Percentiles rank a stretch among this genome's conserved stretches.
Evolutionary conservation across 2,797 vertebrate species (phyloP).

Genomic region (Scyliorhinus canicula): DNA sequence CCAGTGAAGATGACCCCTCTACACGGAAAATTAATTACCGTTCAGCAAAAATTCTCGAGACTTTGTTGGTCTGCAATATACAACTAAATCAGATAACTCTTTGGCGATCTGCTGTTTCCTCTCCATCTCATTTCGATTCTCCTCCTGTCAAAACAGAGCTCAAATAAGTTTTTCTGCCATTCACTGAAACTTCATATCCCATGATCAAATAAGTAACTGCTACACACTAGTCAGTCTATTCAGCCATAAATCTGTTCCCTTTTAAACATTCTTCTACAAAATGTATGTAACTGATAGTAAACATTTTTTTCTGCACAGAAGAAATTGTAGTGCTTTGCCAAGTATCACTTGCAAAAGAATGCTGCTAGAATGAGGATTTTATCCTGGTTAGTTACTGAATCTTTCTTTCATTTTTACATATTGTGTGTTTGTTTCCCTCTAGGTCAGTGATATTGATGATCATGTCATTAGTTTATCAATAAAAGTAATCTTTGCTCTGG

Average conservation of each 20-base stretch:
- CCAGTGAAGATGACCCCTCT: neutral
- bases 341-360: neutral
- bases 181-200: neutral
- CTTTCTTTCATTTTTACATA: neutral
- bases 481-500: neutral
- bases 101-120: constrained; percentile 82
- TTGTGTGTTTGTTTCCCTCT: neutral
- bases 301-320: neutral
- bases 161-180: neutral
- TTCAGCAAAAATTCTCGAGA: constrained; percentile 76
- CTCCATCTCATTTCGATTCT: constrained; percentile 63
- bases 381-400: neutral
- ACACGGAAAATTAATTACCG: neutral
- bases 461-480: neutral
- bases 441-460: neutral
- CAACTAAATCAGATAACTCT: constrained; percentile 90
- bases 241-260: neutral
- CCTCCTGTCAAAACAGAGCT: constrained; percentile 53
- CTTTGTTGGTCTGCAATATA: constrained; percentile 95
- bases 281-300: neutral
- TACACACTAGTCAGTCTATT: neutral
- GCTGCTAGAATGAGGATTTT: neutral
- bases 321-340: neutral
- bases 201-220: neutral
- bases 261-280: neutral